Percentiles rank a stretch among this genome's conserved stretches.
Conservation (phyloP, 1,140 invertebrate species). For the Wasmannia auropunctata region DNA sequence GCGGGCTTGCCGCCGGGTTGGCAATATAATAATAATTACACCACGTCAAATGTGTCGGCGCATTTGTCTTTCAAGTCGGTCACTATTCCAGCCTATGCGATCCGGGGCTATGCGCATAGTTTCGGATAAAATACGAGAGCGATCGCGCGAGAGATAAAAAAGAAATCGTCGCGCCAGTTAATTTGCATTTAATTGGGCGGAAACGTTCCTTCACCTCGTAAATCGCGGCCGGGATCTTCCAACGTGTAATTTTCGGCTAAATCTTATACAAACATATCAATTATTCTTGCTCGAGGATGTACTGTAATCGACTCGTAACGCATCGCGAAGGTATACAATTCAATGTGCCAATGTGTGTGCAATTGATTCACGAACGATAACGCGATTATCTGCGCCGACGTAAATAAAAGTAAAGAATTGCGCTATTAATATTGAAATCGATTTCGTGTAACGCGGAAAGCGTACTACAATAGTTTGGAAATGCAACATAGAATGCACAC, state of each 20-base stretch:
- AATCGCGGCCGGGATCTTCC: conserved; percentile 8
- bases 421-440: not conserved
- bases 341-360: not conserved
- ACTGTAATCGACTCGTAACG: not conserved
- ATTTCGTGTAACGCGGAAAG: not conserved
- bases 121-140: conserved; percentile 1
- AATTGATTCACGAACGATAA: not conserved
- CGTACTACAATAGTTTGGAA: not conserved
- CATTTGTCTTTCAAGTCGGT: not conserved
- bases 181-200: conserved; percentile 61
- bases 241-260: conserved; percentile 34
- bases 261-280: conserved; percentile 23
- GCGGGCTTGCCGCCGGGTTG: not conserved
- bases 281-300: not conserved
- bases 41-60: conserved; percentile 6
- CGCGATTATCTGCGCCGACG: not conserved
- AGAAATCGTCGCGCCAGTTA: not conserved
- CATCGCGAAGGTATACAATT: conserved; percentile 5
- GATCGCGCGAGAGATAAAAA: not conserved
- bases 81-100: not conserved
- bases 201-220: conserved; percentile 22
- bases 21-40: conserved; percentile 39
- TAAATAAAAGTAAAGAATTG: not conserved
- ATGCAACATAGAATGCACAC: not conserved
- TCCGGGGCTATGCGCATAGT: not conserved